These are phyloP conservation scores for Siphamia tubifer DNA, from an alignment of 2,113 vertebrate species.

Conservation along the genomic window DNA sequence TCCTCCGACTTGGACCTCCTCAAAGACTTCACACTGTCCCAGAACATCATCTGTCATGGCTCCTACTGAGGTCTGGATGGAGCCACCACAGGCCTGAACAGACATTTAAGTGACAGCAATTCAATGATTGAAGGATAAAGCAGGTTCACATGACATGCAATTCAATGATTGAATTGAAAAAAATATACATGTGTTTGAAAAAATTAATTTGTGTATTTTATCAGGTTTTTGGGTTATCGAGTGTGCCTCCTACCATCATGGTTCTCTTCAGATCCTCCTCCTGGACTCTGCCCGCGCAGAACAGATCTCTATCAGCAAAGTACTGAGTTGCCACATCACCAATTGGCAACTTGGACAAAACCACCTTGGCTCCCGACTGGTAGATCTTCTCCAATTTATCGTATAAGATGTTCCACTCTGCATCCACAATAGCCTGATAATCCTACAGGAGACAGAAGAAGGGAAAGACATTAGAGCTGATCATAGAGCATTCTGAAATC, in stretches of 20 bases:
- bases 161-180: too few species aligned
- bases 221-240: neutral
- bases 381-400: constrained; percentile 96
- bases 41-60: constrained; percentile 85
- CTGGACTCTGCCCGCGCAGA: constrained; percentile 93
- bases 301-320: constrained; percentile 96
- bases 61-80: constrained; percentile 94
- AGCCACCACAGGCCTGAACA: constrained; percentile 92
- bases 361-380: constrained; percentile 92
- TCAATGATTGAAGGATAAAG: too few species aligned
- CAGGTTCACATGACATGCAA: too few species aligned
- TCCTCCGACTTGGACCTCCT: constrained; percentile 94
- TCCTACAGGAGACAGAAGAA: constrained; percentile 78
- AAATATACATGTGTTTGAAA: too few species aligned
- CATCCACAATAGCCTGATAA: constrained; percentile 97
- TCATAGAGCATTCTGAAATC: neutral
- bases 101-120: too few species aligned
- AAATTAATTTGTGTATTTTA: neutral
- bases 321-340: constrained; percentile 97
- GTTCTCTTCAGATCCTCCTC: constrained; percentile 97
- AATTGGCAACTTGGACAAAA: constrained; percentile 94
- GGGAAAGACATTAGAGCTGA: neutral
- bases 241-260: constrained; percentile 88
- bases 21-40: constrained; percentile 91
- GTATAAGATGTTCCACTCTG: constrained; percentile 97